phyloP scores from a whole-genome alignment of 1,140 invertebrate species.

The Parasteatoda tepidariorum region DNA sequence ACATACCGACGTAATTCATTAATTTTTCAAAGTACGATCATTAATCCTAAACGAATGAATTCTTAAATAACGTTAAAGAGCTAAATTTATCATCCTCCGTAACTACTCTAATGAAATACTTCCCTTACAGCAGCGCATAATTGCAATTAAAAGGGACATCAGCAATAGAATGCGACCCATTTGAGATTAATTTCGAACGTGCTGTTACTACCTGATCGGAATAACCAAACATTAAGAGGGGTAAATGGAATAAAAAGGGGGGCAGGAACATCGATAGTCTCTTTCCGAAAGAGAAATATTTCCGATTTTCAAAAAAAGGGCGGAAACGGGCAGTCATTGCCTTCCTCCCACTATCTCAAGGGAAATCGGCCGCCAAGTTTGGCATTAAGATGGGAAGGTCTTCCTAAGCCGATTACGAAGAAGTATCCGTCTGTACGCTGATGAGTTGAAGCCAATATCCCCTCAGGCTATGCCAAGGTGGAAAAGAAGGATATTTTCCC shows the following conservation, averaged over 20 bases:
- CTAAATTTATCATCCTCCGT: no score
- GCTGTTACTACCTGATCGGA: no score
- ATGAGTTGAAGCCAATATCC: conserved; percentile 9
- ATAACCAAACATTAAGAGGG: background rate
- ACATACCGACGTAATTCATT: no score
- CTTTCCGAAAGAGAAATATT: background rate
- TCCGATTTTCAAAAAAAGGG: background rate
- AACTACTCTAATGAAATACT: no score
- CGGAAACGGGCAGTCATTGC: background rate
- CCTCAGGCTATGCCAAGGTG: background rate
- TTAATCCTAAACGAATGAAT: no score
- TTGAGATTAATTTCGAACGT: no score
- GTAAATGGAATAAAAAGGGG: background rate
- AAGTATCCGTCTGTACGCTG: background rate
- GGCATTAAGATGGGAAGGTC: background rate
- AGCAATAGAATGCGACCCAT: no score
- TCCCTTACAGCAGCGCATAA: no score
- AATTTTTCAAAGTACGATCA: no score
- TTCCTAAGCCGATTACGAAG: conserved; percentile 15
- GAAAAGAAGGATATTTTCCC: background rate
- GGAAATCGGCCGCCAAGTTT: background rate
- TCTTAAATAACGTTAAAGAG: no score
- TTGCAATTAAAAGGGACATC: no score
- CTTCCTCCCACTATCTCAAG: background rate
- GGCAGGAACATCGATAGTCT: background rate